Percentiles rank a stretch among this genome's conserved stretches.
Evolutionary conservation across 2,888 invertebrate genomes (phyloP).

Genomic region (Nesidiocoris tenuis): DNA sequence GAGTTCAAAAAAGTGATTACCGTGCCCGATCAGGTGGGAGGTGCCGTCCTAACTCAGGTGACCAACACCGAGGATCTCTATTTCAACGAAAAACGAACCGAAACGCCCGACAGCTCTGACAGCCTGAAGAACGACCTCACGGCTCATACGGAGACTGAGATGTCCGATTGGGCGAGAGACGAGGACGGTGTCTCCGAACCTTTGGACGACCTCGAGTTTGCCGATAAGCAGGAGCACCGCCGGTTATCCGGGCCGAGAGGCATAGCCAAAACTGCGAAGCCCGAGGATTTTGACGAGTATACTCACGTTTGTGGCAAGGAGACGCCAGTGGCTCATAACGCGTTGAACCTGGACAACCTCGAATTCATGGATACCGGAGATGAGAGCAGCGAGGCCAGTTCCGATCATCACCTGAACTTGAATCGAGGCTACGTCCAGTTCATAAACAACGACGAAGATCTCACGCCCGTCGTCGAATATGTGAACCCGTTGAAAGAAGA

Average conservation of each 20-base stretch:
- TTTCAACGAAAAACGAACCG: constrained; percentile 53
- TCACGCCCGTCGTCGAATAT: constrained; percentile 57
- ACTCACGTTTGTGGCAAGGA: constrained; percentile 55
- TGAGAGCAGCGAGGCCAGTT: constrained; percentile 58
- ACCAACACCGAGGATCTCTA: constrained; percentile 51
- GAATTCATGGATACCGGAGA: constrained; percentile 78
- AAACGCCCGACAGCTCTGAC: constrained; percentile 62
- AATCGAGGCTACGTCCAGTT: constrained; percentile 70
- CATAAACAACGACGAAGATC: constrained; percentile 58
- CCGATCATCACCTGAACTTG: constrained; percentile 55
- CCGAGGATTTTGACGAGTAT: constrained; percentile 55
- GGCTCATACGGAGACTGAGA: constrained; percentile 78
- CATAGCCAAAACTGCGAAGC: constrained; percentile 53
- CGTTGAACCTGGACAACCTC: constrained; percentile 81
- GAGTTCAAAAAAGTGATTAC: constrained; percentile 51
- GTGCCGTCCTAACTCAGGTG: constrained; percentile 50
- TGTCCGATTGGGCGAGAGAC: constrained; percentile 87
- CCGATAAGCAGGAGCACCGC: constrained; percentile 59
- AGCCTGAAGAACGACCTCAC: constrained; percentile 60
- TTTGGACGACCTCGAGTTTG: constrained; percentile 65
- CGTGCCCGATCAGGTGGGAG: constrained; percentile 50
- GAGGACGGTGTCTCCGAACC: constrained; percentile 69
- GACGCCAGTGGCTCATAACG: constrained; percentile 55
- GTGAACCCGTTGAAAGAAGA: constrained; percentile 48
- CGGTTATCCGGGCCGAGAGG: constrained; percentile 52